Evolutionary conservation across 2,113 vertebrate genomes (phyloP), one percentile per base, ranked within the genome.

Genomic region (Elachura formosa): DNA sequence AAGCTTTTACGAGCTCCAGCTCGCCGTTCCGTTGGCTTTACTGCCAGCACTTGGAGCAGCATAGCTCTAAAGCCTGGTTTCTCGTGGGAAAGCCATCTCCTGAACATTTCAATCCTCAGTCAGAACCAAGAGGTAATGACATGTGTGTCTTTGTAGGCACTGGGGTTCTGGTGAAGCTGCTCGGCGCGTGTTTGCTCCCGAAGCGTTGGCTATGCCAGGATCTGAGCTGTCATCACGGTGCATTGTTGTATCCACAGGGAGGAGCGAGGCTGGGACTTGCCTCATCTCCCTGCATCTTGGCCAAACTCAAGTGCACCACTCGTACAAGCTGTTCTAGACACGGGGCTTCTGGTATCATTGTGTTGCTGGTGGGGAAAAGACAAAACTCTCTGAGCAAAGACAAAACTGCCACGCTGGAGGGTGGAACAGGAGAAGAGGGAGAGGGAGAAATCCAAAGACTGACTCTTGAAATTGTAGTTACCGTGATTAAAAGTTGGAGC

Each of bases 1-100:
- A 77, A 87, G 87, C 83, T 80, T 95, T 85, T 87, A 79, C 22
- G 64, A 79, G 89, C 81, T 73, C 51, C 79, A 91, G 59, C 77
- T 76, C 81, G 61, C 3, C 0, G 26, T 81, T 89, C 76, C 31
- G 69, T 72, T 23, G 91, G 90, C 90, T 95, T 95, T 83, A 88
- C 83, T 71, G 49, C 79, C 71, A 11, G 67, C 14, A 8, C 74
- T 88, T 62, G 2, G 25, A 71, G 40, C 41, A 63, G 75, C 66
- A 80, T 17, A 66, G 78, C 87, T 85, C 79, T 63, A n/a, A 85
- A 95, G 64, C 69, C 9, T 56, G 10, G 34, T 43, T 94, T 38
- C 43, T 34, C 40, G 77, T 36, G 46, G 68, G 71, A 77, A 68
- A 71, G 93, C 82, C 62, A 6, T 66, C 61, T 93, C 34, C 55